A percentile compares a stretch with the other conserved stretches of the same genome.
These are phyloP conservation scores for Connochaetes taurinus DNA, from an alignment of 2,113 vertebrate species.

Conservation along the genomic window DNA sequence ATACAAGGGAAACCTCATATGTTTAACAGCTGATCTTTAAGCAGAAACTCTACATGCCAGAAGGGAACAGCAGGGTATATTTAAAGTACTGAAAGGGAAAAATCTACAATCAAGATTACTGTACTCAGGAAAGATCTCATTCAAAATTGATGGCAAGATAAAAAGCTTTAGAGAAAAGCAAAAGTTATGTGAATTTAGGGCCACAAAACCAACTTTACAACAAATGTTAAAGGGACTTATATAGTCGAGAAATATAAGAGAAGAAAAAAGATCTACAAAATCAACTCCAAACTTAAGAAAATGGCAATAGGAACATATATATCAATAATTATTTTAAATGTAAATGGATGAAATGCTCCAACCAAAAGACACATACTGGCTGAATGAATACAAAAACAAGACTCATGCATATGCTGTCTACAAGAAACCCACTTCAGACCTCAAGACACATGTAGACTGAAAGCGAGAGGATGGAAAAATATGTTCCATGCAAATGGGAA, in stretches of 20 bases:
- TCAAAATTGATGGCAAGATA: neutral
- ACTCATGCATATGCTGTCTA: neutral
- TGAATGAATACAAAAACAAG: neutral
- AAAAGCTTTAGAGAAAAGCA: neutral
- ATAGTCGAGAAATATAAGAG: neutral
- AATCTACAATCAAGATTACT: neutral
- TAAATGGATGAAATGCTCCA: neutral
- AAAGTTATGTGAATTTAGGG: neutral
- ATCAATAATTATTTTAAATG: neutral
- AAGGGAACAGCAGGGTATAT: neutral
- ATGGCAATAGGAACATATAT: neutral
- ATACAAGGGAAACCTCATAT: neutral
- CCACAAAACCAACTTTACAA: neutral
- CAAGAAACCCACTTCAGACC: neutral
- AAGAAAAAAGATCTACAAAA: neutral
- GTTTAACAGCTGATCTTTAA: neutral
- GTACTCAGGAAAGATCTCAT: neutral
- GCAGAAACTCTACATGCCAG: neutral
- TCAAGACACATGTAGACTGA: neutral
- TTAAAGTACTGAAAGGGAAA: neutral
- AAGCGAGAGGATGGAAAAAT: neutral
- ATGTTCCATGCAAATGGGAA: neutral
- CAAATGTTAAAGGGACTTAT: neutral
- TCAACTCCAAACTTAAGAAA: neutral
- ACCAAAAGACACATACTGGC: neutral